A percentile compares a stretch with the other conserved stretches of the same genome.
These are phyloP conservation scores for Ochotona princeps DNA, from an alignment of 2,113 vertebrate genomes.

Conservation along the genomic window DNA sequence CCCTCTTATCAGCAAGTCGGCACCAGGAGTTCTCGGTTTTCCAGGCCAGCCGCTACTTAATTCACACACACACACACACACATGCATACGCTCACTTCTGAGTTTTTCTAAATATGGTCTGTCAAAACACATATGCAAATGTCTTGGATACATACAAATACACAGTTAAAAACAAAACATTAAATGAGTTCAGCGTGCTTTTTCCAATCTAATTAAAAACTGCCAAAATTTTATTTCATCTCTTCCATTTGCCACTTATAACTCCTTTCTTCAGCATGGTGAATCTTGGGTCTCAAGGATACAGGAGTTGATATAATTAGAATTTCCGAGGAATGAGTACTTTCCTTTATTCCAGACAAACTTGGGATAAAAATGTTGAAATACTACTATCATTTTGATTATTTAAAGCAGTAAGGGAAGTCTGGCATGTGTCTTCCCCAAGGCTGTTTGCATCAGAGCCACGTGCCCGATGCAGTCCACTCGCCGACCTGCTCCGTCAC, in stretches of 20 bases:
- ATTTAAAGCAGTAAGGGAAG: not conserved
- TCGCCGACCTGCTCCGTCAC: not conserved
- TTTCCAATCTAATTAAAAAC: not conserved
- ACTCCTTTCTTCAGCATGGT: not conserved
- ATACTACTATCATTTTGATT: not conserved
- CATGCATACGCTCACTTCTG: not conserved
- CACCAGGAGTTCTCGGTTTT: not conserved
- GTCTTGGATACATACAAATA: not conserved
- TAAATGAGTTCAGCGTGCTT: not conserved
- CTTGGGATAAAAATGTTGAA: not conserved
- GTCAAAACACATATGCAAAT: not conserved
- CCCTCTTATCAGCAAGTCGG: not conserved
- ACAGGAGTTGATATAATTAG: not conserved
- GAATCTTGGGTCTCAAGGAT: constrained; percentile 22
- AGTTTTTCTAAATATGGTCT: not conserved
- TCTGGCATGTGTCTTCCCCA: not conserved
- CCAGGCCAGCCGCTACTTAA: not conserved
- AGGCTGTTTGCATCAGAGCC: not conserved
- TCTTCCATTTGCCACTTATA: not conserved
- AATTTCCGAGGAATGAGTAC: not conserved
- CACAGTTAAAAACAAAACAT: constrained; percentile 44
- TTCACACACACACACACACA: not conserved
- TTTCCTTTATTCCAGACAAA: not conserved
- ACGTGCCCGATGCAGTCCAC: not conserved
- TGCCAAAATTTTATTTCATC: not conserved